phyloP scores from a whole-genome alignment of 1,140 invertebrate species.

The Drosophila cardini region DNA sequence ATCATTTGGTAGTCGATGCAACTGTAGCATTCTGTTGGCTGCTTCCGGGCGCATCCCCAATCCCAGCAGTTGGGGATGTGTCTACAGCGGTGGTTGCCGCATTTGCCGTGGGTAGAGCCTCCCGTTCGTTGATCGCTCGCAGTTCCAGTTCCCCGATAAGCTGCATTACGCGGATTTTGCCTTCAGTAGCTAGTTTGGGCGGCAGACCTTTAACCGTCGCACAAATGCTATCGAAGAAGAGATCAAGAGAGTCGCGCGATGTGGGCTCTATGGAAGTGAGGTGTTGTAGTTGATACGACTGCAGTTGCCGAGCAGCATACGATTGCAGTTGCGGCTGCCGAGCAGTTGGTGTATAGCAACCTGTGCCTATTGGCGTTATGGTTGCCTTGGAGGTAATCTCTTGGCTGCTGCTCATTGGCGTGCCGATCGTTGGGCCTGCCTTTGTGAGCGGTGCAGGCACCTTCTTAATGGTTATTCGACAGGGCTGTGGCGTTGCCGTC shows the following conservation, averaged over 20 bases:
- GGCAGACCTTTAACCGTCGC: slow-evolving; percentile 71
- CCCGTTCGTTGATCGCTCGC: slow-evolving; percentile 69
- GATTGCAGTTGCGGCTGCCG: slow-evolving; percentile 34
- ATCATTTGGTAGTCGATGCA: slow-evolving; percentile 69
- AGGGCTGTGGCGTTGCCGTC: slow-evolving; percentile 46
- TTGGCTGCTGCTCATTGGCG: slow-evolving; percentile 26
- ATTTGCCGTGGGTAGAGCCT: slow-evolving; percentile 21
- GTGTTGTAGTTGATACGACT: slow-evolving; percentile 59
- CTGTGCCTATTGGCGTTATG: slow-evolving; percentile 61
- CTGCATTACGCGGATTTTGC: slow-evolving; percentile 77
- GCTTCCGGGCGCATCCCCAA: slow-evolving; percentile 45
- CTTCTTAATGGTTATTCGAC: slow-evolving; percentile 75
- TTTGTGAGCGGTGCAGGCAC: slow-evolving; percentile 45
- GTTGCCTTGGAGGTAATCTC: slow-evolving; percentile 72
- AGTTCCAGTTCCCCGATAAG: slow-evolving; percentile 74
- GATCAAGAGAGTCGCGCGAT: slow-evolving; percentile 67
- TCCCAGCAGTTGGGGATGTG: slow-evolving; percentile 2
- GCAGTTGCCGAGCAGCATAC: slow-evolving; percentile 27
- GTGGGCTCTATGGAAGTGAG: slow-evolving; percentile 38
- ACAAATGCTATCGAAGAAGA: slow-evolving; percentile 80
- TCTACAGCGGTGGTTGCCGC: slow-evolving; percentile 1
- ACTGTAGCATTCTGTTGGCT: slow-evolving; percentile 71
- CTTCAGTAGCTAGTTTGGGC: slow-evolving; percentile 75
- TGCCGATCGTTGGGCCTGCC: slow-evolving; percentile 8
- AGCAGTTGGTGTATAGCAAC: slow-evolving; percentile 34